These are phyloP conservation scores for Aramus guarauna DNA, from an alignment of 2,113 vertebrate genomes.

Conservation along the genomic window DNA sequence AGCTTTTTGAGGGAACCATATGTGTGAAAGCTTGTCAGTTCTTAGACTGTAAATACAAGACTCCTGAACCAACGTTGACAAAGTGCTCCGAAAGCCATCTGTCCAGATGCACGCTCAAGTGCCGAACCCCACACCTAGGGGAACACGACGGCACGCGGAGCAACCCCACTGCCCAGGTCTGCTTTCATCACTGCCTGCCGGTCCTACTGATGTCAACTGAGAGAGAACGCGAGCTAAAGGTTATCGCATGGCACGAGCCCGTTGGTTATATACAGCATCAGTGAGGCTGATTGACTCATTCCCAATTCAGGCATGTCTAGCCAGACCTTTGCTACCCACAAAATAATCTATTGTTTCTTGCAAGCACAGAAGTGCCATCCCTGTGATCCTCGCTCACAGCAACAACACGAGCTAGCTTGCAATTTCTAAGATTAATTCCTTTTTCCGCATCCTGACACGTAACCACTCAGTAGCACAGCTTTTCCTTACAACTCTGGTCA, in stretches of 20 bases:
- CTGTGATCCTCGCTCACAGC: background rate
- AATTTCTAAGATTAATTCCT: background rate
- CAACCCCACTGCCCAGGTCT: background rate
- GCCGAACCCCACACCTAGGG: background rate
- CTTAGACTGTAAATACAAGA: background rate
- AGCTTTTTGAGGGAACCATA: background rate
- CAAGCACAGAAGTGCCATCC: background rate
- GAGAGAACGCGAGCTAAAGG: background rate
- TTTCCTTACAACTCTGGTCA: background rate
- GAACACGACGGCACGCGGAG: background rate
- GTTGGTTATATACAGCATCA: background rate
- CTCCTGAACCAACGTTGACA: background rate
- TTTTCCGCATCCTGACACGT: background rate
- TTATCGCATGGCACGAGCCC: background rate
- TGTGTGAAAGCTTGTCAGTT: background rate
- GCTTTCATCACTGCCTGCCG: background rate
- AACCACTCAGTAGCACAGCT: background rate
- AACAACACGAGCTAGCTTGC: background rate
- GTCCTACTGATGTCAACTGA: background rate
- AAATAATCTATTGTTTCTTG: background rate
- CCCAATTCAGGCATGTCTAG: background rate
- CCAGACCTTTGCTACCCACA: background rate
- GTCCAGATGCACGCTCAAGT: fast-evolving
- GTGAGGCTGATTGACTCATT: background rate
- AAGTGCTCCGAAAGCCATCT: background rate